Base-by-base conservation (phyloP, 2,797 vertebrate species). In the Ceyx erithaca region DNA sequence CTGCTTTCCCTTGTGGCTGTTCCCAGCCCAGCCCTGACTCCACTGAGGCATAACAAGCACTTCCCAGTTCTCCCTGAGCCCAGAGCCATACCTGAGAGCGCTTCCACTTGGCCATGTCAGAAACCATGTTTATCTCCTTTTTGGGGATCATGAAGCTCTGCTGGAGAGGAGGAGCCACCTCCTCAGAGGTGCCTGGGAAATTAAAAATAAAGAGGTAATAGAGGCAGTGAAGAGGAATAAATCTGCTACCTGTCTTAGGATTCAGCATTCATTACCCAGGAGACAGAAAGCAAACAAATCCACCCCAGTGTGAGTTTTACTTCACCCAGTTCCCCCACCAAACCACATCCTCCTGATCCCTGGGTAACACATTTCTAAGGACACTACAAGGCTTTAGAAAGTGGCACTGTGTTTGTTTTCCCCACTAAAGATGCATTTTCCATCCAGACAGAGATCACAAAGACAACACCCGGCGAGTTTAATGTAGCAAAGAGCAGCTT, bases 101-200 rank as follows among this genome's bases (percentile, higher is more conserved):
- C 79, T 99, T 99, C 99, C 99, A 99, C 94, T 99, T 99, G 83
- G 97, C 98, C 99, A 99, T 99, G 96, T 99, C 99, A 0, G 98
- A 97, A 57, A 99, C 98, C 95, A 98, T 98, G 76, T 98, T 98
- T 96, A 99, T 99, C 96, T 99, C 99, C 94, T 99, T 99, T 96
- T 97, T 99, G 33, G 99, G 99, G 67, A 99, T 92, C 96, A 98
- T 98, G 95, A 98, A 99, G 96, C 70, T 97, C 85, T 97, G 96
- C 62, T 91, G 93, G 79, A 93, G 80, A 37, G 97, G 92, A 93
- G 97, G 89, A 33, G 94, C 31, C 63, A 97, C 97, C 95, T 98
- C 98, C 96, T 99, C 98, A 55, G 97, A 97, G 84, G 98, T 84
- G 17, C 97, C 99, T 99, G 92, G 35, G 84, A 72, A 37, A 94